Conservation (phyloP, 2,797 vertebrate species). For the Xiphophorus birchmanni region DNA sequence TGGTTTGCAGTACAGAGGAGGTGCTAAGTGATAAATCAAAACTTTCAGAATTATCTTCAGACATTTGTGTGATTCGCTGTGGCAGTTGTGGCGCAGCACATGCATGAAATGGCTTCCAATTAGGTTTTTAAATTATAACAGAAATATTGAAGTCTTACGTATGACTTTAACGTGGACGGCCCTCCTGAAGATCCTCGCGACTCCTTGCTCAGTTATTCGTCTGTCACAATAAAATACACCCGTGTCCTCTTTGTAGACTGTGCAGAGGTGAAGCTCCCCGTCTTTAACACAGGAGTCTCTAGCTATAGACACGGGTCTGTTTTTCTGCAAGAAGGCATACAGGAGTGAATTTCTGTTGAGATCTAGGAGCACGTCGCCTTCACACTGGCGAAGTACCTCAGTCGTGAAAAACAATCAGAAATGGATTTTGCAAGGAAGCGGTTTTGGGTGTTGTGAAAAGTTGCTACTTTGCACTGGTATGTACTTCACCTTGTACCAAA, state of each 20-base stretch:
- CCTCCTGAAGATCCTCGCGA: conserved; percentile 63
- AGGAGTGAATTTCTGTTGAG: neutral
- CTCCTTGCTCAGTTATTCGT: conserved; percentile 35
- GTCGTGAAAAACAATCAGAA: neutral
- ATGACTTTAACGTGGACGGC: conserved; percentile 42
- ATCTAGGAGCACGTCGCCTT: neutral
- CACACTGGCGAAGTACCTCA: neutral
- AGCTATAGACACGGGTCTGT: fast-evolving
- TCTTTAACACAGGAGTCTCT: fast-evolving
- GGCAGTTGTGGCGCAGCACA: neutral
- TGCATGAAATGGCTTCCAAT: neutral
- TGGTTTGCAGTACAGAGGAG: neutral
- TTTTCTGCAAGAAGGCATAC: conserved; percentile 43
- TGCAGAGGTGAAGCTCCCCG: conserved; percentile 18
- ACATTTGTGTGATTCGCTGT: neutral
- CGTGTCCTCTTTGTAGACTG: neutral
- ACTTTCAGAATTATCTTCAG: neutral
- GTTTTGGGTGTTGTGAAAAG: neutral
- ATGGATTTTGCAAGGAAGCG: neutral
- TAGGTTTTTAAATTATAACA: neutral
- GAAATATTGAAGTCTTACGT: conserved; percentile 49
- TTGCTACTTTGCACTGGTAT: neutral
- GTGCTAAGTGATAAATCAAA: neutral
- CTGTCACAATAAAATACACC: conserved; percentile 70
- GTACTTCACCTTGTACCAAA: conserved; percentile 72